Conservation (phyloP, 1,140 invertebrate genomes). For the Wasmannia auropunctata region DNA sequence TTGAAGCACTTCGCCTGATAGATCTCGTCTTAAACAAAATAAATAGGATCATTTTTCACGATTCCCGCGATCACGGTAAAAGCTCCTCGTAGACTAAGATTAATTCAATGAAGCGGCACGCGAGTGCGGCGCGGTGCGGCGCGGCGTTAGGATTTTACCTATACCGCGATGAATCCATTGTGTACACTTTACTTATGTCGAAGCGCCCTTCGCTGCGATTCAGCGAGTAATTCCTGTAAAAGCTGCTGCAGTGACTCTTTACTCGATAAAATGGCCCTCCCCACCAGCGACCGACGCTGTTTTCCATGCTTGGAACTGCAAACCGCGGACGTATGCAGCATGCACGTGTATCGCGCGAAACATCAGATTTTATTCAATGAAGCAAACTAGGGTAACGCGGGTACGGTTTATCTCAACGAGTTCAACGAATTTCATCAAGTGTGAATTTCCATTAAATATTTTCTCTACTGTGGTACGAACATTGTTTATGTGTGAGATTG, state of each 20-base stretch:
- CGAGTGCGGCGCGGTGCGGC: no score
- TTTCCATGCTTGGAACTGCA: background rate
- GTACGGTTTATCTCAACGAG: constrained; percentile 29
- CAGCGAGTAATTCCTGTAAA: constrained; percentile 62
- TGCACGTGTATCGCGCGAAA: background rate
- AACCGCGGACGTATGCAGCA: constrained; percentile 1
- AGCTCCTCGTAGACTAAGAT: constrained; percentile 34
- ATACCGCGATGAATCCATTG: constrained; percentile 46
- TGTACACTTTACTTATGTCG: constrained; percentile 50
- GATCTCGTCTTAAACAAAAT: constrained; percentile 42
- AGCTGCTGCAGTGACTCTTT: constrained; percentile 75
- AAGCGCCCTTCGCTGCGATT: constrained; percentile 44
- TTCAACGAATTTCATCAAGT: background rate
- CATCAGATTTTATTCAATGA: constrained; percentile 42
- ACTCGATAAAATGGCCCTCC: constrained; percentile 53
- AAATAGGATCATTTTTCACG: constrained; percentile 55
- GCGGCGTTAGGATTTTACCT: constrained; percentile 21
- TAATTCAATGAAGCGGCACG: constrained; percentile 26
- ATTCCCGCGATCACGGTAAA: constrained; percentile 39
- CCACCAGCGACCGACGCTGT: background rate
- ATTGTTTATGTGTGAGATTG: background rate
- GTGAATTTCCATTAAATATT: constrained; percentile 25
- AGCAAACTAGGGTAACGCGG: constrained; percentile 26
- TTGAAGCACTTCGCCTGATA: constrained; percentile 6
- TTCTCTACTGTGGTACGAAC: background rate